Base-by-base conservation (phyloP, 2,888 invertebrate species). In the Sphecodes monilicornis region DNA sequence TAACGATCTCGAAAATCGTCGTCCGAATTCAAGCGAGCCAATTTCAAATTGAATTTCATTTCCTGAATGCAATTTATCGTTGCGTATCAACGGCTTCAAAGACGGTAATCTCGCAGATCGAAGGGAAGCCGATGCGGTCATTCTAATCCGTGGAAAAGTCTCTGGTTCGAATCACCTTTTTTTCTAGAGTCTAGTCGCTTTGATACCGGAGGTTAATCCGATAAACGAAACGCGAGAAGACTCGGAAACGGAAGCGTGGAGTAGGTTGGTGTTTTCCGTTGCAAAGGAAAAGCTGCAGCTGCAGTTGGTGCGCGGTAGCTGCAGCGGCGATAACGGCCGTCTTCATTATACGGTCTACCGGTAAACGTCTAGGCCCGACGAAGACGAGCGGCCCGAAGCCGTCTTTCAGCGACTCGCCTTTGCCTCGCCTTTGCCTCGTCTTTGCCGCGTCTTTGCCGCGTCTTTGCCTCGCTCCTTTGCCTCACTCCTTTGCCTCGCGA, bases 161-260 rank as follows among this genome's bases (percentile, higher is more conserved):
- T 26, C 60, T 16, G 29, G 6, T 29, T 18, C 29, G 60, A 32
- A 64, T 18, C 32, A 32, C 6, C 32, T 18, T 32, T 64, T 32
- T 64, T 32, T 32, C 29, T 6, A 18, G 32, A 18, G 32, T 26
- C 26, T 13, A 0, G 57, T 57, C 64, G 64, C 64, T 64, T 64
- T 32, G 64, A 29, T 32, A 32, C 50, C 50, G 32, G 54, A 70
- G 41, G 10, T 54, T 64, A 70, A 74, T 74, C 69, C 39, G 69
- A 74, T 41, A 41, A 74, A 69, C 82, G 80, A 26, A 73, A 57
- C 16, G 22, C 13, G n/a, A 50, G 29, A 26, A 50, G 54, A 75
- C 26, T 26, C 11, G 32, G 18, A 32, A 32, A 6, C 16, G 54
- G 10, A 29, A 32, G 16, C 18, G 8, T 32, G 64, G 4, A 41